Evolutionary conservation across 2,888 invertebrate species (phyloP), one percentile per base, ranked within the genome.

Genomic region (Aphidoletes aphidimyza): DNA sequence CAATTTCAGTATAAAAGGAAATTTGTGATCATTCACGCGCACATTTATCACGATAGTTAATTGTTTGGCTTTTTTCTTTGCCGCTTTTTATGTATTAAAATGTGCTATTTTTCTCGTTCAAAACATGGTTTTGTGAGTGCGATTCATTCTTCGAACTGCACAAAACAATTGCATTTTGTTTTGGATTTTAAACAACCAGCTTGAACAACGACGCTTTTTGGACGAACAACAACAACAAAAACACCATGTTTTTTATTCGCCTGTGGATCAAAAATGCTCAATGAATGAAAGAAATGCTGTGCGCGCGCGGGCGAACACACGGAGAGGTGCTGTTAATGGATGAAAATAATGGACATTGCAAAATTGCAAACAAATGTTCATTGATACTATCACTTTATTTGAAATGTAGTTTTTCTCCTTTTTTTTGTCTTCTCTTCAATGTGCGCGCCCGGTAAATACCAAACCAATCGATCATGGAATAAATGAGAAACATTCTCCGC

Each of bases 11-110:
- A 69, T 69, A 30, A 69, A 69, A 30, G 69, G 69, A 69, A 69
- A 69, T 69, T 69, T 69, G 69, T 69, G 69, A 69, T 69, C 69
- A 69, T 69, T 69, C 69, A 69, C 69, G 69, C 69, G 69, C 69
- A 69, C 69, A 69, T 69, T 69, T 69, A 69, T 69, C 69, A 69
- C 69, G 69, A 69, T 69, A 69, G 69, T 69, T 69, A 69, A 69
- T 69, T 69, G 69, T 69, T 69, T 69, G 69, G 69, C 69, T 69
- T 69, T 69, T 69, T 69, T 69, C 69, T 69, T 69, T 69, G 69
- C 69, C 69, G 69, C 69, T 69, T 69, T 69, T 69, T 69, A 69
- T 69, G 69, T 0, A 69, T n/a, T n/a, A n/a, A n/a, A n/a, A n/a
- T n/a, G n/a, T n/a, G n/a, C n/a, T n/a, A 69, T 69, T 69, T 69